Percentiles rank a stretch among this genome's conserved stretches.
These are phyloP conservation scores for Pipistrellus kuhlii DNA, from an alignment of 2,797 vertebrate species.

Conservation along the genomic window DNA sequence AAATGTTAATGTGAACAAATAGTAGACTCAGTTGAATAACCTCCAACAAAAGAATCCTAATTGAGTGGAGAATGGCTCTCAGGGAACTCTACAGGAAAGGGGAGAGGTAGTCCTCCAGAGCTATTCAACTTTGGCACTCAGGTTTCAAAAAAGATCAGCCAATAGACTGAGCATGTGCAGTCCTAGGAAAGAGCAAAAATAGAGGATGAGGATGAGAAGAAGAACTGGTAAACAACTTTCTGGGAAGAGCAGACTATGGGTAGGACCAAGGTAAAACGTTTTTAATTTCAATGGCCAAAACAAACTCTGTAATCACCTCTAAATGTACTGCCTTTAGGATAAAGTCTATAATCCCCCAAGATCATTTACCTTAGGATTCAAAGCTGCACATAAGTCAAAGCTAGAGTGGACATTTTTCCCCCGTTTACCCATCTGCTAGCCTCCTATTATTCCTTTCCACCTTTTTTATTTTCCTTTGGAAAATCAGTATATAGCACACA, in stretches of 20 bases:
- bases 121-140: background rate
- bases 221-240: background rate
- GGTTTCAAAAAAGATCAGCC: background rate
- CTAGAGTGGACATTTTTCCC: background rate
- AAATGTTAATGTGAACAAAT: background rate
- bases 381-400: background rate
- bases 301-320: background rate
- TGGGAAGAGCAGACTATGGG: background rate
- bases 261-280: background rate
- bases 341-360: background rate
- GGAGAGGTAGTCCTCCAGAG: background rate
- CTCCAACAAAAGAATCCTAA: background rate
- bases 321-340: background rate
- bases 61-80: background rate
- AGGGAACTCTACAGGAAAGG: background rate
- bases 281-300: background rate
- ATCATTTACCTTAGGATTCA: background rate
- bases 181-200: background rate
- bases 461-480: conserved; percentile 22
- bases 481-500: background rate
- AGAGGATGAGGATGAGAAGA: background rate
- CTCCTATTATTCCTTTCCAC: background rate
- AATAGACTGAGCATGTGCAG: background rate
- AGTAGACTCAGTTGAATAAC: background rate
- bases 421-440: background rate